These are phyloP conservation scores for Drosophila dunni DNA, from an alignment of 1,140 invertebrate species.

Conservation along the genomic window DNA sequence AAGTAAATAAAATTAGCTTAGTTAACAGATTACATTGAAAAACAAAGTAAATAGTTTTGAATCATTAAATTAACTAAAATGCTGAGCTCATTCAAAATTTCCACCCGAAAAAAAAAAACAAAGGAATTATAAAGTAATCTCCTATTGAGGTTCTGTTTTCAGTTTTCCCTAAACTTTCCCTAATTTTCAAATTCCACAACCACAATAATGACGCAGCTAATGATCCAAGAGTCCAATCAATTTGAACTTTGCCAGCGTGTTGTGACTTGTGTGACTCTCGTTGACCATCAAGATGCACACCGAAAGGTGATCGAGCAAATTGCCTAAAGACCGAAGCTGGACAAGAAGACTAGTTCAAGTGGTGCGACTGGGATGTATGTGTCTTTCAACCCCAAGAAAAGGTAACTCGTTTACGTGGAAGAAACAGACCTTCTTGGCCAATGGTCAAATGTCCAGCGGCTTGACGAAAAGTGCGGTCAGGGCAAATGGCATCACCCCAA, in stretches of 20 bases:
- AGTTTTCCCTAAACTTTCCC: neutral
- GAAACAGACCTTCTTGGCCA: constrained; percentile 37
- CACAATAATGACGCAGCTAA: constrained; percentile 27
- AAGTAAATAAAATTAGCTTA: too few relatives aligned
- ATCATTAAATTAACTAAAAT: too few relatives aligned
- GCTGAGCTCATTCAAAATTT: too few relatives aligned
- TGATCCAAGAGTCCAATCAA: constrained; percentile 44
- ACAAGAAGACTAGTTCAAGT: neutral
- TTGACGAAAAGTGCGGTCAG: constrained; percentile 42
- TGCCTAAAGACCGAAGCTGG: constrained; percentile 22
- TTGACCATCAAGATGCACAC: constrained; percentile 55
- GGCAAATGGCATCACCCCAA: constrained; percentile 74
- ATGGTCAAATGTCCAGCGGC: constrained; percentile 57
- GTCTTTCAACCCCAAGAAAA: constrained; percentile 42
- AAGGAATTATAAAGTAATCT: neutral
- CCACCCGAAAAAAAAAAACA: neutral
- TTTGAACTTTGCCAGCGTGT: constrained; percentile 60
- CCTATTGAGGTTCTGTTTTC: neutral
- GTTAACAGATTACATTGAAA: too few relatives aligned
- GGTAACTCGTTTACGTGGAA: constrained; percentile 31
- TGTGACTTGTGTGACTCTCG: constrained; percentile 27
- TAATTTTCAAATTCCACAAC: neutral
- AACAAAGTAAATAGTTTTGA: too few relatives aligned
- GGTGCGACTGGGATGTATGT: constrained; percentile 27
- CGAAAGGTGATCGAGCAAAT: constrained; percentile 31